Evolutionary conservation across 2,888 invertebrate genomes (phyloP).

Genomic region (Girardia tigrina): DNA sequence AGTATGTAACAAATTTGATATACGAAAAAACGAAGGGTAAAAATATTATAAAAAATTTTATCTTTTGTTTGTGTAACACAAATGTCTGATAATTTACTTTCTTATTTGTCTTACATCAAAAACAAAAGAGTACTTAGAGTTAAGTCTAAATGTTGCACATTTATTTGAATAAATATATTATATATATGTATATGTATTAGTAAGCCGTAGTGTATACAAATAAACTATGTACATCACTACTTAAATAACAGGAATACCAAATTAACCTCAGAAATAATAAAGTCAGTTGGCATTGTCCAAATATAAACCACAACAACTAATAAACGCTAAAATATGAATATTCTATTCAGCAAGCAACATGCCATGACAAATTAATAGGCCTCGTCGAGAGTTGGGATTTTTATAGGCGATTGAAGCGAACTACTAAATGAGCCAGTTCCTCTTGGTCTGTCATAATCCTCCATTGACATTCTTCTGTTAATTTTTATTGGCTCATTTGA

Average conservation of each 20-base stretch:
- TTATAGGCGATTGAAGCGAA: neutral
- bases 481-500: neutral
- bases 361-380: neutral
- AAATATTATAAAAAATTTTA: too few relatives aligned
- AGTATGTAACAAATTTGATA: too few relatives aligned
- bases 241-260: neutral
- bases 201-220: neutral
- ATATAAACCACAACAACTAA: neutral
- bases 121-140: too few relatives aligned
- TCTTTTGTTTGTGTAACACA: too few relatives aligned
- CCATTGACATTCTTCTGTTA: conserved; percentile 59
- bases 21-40: too few relatives aligned
- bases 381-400: neutral
- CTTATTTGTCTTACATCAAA: too few relatives aligned
- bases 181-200: neutral
- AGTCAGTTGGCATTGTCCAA: neutral
- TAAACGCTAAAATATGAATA: neutral
- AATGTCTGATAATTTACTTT: too few relatives aligned
- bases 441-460: conserved; percentile 65
- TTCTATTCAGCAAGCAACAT: neutral
- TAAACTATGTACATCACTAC: neutral
- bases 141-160: neutral
- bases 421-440: neutral
- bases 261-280: neutral
- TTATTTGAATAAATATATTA: neutral